Evolutionary conservation across 1,140 invertebrate genomes (phyloP).

Genomic region (Tribolium castaneum): DNA sequence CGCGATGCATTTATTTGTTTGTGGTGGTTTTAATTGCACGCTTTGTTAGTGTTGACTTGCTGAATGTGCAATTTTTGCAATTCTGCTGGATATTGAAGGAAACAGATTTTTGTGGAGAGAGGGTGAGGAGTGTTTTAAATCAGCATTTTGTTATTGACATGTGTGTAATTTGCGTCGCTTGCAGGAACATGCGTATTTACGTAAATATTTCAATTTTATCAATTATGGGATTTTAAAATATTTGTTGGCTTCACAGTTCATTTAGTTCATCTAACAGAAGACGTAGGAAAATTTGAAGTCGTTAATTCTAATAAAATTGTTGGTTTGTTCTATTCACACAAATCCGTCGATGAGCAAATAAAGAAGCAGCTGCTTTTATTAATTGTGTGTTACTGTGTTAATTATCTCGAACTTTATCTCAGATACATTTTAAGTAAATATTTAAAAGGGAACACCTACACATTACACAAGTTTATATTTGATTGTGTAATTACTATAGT

Average conservation of each 20-base stretch:
- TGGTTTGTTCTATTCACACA: neutral
- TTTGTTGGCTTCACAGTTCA: no score
- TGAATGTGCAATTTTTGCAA: neutral
- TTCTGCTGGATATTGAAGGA: neutral
- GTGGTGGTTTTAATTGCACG: neutral
- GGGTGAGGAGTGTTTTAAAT: no score
- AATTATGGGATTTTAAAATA: no score
- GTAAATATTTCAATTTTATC: no score
- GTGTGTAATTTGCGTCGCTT: neutral
- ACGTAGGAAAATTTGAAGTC: neutral
- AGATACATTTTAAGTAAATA: neutral
- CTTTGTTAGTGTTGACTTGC: neutral
- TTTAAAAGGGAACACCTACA: neutral
- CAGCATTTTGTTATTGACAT: neutral
- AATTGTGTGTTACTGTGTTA: neutral
- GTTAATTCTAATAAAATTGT: neutral
- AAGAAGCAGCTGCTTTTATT: neutral
- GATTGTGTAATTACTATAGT: neutral
- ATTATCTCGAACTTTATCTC: neutral
- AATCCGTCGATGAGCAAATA: neutral
- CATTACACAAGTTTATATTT: neutral
- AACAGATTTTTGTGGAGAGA: neutral
- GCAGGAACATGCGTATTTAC: no score
- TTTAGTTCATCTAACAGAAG: neutral
- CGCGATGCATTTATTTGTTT: neutral